Percentiles rank a stretch among this genome's conserved stretches.
phyloP scores from a whole-genome alignment of 2,113 vertebrate genomes.

The Phasianus colchicus region DNA sequence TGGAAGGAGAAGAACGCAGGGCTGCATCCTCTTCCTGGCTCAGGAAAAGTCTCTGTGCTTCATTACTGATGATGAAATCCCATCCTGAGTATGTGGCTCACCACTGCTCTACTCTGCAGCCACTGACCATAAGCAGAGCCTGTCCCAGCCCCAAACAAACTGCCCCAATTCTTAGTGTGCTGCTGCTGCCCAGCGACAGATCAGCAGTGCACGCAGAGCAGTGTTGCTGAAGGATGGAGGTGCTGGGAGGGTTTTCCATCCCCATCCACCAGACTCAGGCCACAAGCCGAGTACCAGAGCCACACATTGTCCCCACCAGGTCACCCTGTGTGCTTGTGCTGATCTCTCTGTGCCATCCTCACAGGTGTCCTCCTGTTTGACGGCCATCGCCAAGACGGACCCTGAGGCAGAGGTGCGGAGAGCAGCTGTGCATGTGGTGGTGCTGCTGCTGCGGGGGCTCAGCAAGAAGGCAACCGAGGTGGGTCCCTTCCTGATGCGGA shows the following conservation, averaged over 20 bases:
- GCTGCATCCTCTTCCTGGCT: neutral
- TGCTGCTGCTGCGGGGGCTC: slow-evolving; percentile 89
- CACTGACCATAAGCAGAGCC: neutral
- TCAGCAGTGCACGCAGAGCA: neutral
- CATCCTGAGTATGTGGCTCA: neutral
- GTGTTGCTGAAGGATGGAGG: neutral
- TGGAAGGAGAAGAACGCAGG: neutral
- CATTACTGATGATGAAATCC: neutral
- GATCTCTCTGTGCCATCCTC: neutral
- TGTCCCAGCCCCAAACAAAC: neutral
- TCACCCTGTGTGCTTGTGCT: neutral
- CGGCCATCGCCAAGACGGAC: slow-evolving; percentile 86
- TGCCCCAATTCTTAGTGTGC: neutral
- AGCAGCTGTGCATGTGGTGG: slow-evolving; percentile 90
- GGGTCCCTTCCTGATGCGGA: slow-evolving; percentile 30
- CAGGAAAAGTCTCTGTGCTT: neutral
- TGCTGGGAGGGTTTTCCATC: neutral
- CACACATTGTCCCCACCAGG: neutral
- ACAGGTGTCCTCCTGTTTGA: slow-evolving; percentile 80
- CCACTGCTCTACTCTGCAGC: too few species aligned
- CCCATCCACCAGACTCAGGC: neutral
- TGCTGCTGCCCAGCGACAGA: neutral
- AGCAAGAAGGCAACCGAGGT: slow-evolving; percentile 90
- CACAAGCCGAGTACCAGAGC: neutral
- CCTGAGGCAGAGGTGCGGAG: slow-evolving; percentile 87